Evolutionary conservation across 2,888 invertebrate genomes (phyloP), one percentile per base, ranked within the genome.

Genomic region (Apotomis capreana): DNA sequence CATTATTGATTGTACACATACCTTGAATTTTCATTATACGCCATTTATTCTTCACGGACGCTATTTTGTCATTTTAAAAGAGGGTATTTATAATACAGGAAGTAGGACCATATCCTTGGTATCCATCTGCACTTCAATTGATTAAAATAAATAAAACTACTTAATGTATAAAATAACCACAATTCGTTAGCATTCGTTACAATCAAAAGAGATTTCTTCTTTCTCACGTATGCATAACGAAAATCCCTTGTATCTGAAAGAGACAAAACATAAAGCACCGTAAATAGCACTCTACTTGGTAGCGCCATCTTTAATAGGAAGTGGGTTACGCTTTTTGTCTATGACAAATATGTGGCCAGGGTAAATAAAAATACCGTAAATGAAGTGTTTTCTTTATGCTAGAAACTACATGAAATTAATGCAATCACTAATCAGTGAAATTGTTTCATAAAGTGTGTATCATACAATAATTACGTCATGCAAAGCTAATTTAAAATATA

Each of bases 151-250:
- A 87, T 85, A 85, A 86, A 88, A 85, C 83, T 81, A 83, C 83
- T 85, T 80, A 76, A 82, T 84, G 81, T 83, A 68, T 40, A 84
- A 84, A 87, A 83, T 86, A 87, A 88, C 87, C 90, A 90, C 91
- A 86, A 88, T 89, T 89, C 92, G 93, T 92, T 92, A 92, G 80
- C 88, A 88, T 88, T 88, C 92, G 93, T 93, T 93, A 92, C 83
- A 91, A 87, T 91, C 89, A 91, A 93, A 92, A 83, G 83, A 77
- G 81, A 80, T 80, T 76, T 85, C 63, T 55, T 69, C 78, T 79
- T 5, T 88, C 82, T 83, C 84, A 80, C 73, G 84, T 81, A 73
- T 36, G 46, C 77, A n/a, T 59, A 3, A 6, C 2, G 0, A 6
- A 65, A 75, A 75, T 44, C 3, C 2, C 0, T 5, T 55, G 62